Percentiles rank a stretch among this genome's conserved stretches.
phyloP scores from a whole-genome alignment of 2,888 invertebrate species.

The Endomychus coccineus region DNA sequence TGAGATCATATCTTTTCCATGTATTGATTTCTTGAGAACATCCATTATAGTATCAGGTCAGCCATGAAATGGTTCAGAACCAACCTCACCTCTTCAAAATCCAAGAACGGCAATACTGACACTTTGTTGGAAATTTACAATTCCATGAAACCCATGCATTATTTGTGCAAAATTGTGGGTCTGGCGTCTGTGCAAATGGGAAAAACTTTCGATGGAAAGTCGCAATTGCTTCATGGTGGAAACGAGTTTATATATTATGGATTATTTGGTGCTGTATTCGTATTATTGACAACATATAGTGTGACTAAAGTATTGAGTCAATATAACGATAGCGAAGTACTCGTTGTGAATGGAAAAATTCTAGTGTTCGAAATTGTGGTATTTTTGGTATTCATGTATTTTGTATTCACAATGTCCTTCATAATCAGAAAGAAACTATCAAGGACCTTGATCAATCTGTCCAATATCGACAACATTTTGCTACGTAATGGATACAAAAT shows the following conservation, averaged over 20 bases:
- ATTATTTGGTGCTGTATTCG: constrained; percentile 13
- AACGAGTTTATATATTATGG: constrained; percentile 21
- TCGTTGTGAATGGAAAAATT: constrained; percentile 12
- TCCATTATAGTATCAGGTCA: too few relatives aligned
- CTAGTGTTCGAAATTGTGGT: constrained; percentile 14
- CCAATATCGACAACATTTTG: constrained; percentile 24
- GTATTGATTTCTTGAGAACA: too few relatives aligned
- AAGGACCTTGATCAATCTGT: constrained; percentile 16
- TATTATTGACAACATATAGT: constrained; percentile 17
- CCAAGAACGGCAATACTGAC: too few relatives aligned
- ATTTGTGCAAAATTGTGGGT: constrained; percentile 17
- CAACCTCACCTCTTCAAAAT: too few relatives aligned
- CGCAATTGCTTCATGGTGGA: constrained; percentile 4
- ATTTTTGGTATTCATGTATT: constrained; percentile 15
- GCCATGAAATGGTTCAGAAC: too few relatives aligned
- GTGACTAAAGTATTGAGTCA: constrained; percentile 15
- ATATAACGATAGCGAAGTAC: constrained; percentile 10
- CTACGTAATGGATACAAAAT: constrained; percentile 19
- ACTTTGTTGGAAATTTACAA: constrained; percentile 14
- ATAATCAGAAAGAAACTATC: constrained; percentile 13
- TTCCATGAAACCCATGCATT: constrained; percentile 18
- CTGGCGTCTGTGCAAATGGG: constrained; percentile 12
- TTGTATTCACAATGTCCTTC: constrained; percentile 15
- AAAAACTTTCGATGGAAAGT: constrained; percentile 5
- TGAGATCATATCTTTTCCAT: too few relatives aligned